These are phyloP conservation scores for Burhinus oedicnemus DNA, from an alignment of 2,113 vertebrate species.

Conservation along the genomic window DNA sequence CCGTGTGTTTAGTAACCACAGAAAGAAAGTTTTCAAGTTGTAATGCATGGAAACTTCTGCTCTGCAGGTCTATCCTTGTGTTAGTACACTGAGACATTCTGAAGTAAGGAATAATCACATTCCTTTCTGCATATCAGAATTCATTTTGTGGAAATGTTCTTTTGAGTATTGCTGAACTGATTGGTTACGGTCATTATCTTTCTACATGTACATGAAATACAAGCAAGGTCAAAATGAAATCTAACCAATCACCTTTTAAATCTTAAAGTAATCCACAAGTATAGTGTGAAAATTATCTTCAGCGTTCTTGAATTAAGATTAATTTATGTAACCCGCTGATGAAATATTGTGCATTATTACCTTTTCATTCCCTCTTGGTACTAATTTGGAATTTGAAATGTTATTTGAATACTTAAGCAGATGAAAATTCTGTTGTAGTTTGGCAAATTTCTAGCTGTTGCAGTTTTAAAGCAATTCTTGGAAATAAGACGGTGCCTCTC, in stretches of 20 bases:
- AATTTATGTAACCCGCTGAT: background rate
- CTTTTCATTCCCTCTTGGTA: background rate
- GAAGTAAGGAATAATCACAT: background rate
- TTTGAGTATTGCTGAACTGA: background rate
- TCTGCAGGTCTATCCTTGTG: background rate
- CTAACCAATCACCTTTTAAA: background rate
- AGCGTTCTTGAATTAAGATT: background rate
- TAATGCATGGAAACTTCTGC: background rate
- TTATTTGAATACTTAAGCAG: background rate
- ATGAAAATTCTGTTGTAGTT: background rate
- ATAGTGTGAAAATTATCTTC: background rate
- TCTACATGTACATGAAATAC: background rate
- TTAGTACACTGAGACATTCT: background rate
- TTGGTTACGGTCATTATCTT: background rate
- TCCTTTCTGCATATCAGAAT: background rate
- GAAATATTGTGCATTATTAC: background rate
- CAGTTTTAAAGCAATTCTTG: background rate
- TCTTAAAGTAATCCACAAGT: background rate
- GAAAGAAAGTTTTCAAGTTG: background rate
- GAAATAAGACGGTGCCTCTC: background rate
- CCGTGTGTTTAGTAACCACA: background rate
- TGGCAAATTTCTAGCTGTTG: background rate
- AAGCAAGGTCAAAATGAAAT: background rate
- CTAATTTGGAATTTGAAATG: background rate
- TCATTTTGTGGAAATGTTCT: background rate